Percentiles rank a stretch among this genome's conserved stretches.
phyloP scores from a whole-genome alignment of 64 coral and sea anemone genomes.

The Montipora capricornis region DNA sequence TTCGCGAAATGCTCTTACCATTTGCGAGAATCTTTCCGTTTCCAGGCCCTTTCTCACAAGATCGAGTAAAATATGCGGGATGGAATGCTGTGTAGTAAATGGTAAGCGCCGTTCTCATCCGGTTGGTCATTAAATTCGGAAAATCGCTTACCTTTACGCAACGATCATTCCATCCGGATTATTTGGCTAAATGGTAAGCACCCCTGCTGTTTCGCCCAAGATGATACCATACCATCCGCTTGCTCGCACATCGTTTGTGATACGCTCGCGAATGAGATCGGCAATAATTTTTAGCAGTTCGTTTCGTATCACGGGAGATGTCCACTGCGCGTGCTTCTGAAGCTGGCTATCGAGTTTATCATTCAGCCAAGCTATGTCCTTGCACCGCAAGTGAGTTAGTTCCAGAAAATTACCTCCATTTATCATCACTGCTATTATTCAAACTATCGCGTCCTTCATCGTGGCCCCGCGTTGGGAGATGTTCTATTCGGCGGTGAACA shows the following conservation, averaged over 20 bases:
- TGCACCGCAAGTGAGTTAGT: slow-evolving; percentile 39
- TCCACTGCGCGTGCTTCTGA: background rate
- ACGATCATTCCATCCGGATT: too few species aligned
- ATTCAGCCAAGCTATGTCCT: slow-evolving; percentile 26
- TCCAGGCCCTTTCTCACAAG: too few species aligned
- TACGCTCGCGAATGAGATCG: slow-evolving; percentile 28
- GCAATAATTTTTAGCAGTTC: slow-evolving; percentile 31
- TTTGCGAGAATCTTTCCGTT: too few species aligned
- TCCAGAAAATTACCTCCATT: slow-evolving; percentile 55
- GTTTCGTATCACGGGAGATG: slow-evolving; percentile 23
- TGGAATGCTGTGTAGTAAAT: too few species aligned
- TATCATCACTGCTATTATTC: background rate
- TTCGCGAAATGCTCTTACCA: too few species aligned
- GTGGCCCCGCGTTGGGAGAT: slow-evolving; percentile 29
- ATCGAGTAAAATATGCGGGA: too few species aligned
- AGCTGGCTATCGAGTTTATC: slow-evolving; percentile 41
- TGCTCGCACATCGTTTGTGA: slow-evolving; percentile 9
- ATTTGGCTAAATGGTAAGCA: too few species aligned
- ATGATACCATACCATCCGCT: slow-evolving; percentile 46
- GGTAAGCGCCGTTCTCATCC: too few species aligned
- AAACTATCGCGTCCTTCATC: slow-evolving; percentile 47
- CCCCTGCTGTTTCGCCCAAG: background rate
- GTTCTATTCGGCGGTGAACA: slow-evolving; percentile 52
- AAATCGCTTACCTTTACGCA: too few species aligned
- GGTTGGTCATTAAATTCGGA: too few species aligned